Evolutionary conservation across 2,797 vertebrate genomes (phyloP), one percentile per base, ranked within the genome.

Genomic region (Balearica regulorum): DNA sequence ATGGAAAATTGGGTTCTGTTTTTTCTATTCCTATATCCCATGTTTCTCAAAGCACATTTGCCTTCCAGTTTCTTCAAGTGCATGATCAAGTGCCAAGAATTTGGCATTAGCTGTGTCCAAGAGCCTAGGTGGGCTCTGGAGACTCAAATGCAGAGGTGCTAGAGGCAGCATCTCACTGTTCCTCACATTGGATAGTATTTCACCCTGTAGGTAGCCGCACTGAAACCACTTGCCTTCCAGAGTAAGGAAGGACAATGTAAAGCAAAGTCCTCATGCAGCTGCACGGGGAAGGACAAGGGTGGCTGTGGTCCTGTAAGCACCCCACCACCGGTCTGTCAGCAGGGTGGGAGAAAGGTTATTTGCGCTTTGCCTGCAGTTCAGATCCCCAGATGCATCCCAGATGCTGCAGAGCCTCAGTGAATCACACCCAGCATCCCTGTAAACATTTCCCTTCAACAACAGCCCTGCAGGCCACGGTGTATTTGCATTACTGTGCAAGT

Each of bases 401-500:
- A 24, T 39, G 28, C 46, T 54, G 54, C 73, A 86, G 51, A 64
- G 29, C 35, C 24, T 66, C 11, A 18, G 48, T 29, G 55, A 53
- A 64, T 58, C 72, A 39, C 75, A 72, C 24, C 37, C 72, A 62
- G 41, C 17, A 57, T 39, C 46, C 76, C 43, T 85, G 43, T 31
- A 88, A 92, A 95, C 54, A 88, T 76, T 88, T 92, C 58, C 51
- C 68, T 78, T 61, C 94, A 69, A 68, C 60, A 83, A 9, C 62
- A 82, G 54, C 65, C 73, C 2, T 26, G 35, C 51, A 90, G 69
- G 88, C 78, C 11, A 6, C 44, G 7, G 1, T 14, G 14, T 78
- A 70, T 95, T 96, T 92, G 87, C 82, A 92, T 96, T 83, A 51
- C 86, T 85, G 58, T 72, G 66, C 84, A 93, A 95, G 90, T 61